Evolutionary conservation across 2,113 vertebrate genomes (phyloP), one percentile per base, ranked within the genome.

Genomic region (Platycercus adscitus): DNA sequence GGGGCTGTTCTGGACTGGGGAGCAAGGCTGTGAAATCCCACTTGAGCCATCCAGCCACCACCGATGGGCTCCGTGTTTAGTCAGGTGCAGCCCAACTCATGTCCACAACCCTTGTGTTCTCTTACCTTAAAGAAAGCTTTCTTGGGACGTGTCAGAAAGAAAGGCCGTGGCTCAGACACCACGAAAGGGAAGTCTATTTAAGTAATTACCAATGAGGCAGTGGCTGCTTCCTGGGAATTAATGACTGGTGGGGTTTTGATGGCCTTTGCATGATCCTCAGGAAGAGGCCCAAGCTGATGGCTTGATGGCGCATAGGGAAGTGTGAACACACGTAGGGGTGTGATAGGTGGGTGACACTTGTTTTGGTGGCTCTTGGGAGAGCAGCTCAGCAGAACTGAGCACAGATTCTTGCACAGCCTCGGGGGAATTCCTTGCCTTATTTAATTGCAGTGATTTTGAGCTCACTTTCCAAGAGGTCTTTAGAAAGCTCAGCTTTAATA

Each of bases 41-140:
- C 75, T 72, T 7, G 4, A 93, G 64, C 85, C 86, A 72, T 69
- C 61, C 65, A 3, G 82, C 66, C 86, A 15, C 68, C 3, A 7
- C 60, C 9, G 3, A 69, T 70, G 78, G 75, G 41, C 69, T 13
- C 31, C 5, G 29, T 73, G 71, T 95, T 97, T 91, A 75, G 94
- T 94, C 94, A 97, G 97, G 96, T 97, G 92, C 93, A 85, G 89
- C 61, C 68, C 81, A 75, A 91, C 92, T 47, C 29, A 1, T 19
- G 46, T 41, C 70, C 58, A 13, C 33, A 95, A 25, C 81, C 56
- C 53, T 92, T n/a, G 0, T 94, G 91, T 87, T 95, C 39, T 73
- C 95, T 81, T 72, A 77, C 83, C 89, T 93, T 56, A 70, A 91
- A 80, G 89, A 87, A 93, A 93, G 39, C 68, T 55, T 61, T 11